phyloP scores from a whole-genome alignment of 1,140 invertebrate species.

The Solenopsis fugax region DNA sequence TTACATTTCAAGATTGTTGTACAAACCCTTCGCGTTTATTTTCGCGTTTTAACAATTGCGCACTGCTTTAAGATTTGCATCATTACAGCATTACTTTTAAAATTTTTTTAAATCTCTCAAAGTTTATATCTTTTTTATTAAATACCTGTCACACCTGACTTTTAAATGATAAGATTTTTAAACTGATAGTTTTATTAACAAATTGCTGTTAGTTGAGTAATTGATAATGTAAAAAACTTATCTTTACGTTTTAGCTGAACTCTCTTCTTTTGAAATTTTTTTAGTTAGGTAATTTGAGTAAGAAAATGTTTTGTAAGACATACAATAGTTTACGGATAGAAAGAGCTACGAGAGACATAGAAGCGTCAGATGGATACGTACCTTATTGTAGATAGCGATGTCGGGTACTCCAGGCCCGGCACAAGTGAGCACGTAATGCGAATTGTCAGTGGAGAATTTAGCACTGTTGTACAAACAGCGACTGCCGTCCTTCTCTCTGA shows the following conservation, averaged over 20 bases:
- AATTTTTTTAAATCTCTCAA: neutral
- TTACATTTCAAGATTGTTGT: neutral
- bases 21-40: neutral
- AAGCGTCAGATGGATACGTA: conserved; percentile 68
- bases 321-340: neutral
- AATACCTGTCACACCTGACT: neutral
- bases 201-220: neutral
- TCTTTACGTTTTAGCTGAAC: neutral
- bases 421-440: conserved; percentile 91
- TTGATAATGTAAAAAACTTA: neutral
- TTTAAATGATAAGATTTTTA: too few species aligned
- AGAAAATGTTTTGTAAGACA: neutral
- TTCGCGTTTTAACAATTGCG: neutral
- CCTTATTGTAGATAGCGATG: conserved; percentile 86
- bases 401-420: conserved; percentile 90
- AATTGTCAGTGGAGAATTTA: conserved; percentile 89
- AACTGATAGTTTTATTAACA: neutral
- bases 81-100: neutral
- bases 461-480: conserved; percentile 90
- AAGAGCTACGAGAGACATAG: neutral
- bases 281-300: neutral
- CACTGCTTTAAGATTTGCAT: neutral
- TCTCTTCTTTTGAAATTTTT: neutral
- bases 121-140: neutral
- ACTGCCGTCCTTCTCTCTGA: conserved; percentile 85